Percentiles rank a stretch among this genome's conserved stretches.
Conservation (phyloP, 1,140 invertebrate genomes). For the Drosophila sturtevanti region DNA sequence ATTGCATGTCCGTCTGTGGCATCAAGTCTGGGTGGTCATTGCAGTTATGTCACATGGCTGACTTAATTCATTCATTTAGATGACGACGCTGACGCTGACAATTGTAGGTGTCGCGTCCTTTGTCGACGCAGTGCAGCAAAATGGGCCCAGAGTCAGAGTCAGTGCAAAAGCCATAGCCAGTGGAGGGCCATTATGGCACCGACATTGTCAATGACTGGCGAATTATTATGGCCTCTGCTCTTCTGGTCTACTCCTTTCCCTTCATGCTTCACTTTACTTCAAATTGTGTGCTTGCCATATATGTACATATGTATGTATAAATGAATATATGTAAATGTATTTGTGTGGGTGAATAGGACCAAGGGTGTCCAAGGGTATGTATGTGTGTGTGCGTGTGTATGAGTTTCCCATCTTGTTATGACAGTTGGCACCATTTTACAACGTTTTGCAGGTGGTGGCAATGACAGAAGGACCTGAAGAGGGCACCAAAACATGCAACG, state of each 20-base stretch:
- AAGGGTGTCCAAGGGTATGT: slow-evolving; percentile 1
- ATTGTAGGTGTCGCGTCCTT: slow-evolving; percentile 72
- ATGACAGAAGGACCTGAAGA: slow-evolving; percentile 2
- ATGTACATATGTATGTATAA: no score
- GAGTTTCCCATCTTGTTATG: slow-evolving; percentile 63
- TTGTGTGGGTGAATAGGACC: background rate
- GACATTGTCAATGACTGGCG: slow-evolving; percentile 77
- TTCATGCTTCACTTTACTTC: background rate
- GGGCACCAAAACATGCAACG: slow-evolving; percentile 34
- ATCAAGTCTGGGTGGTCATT: slow-evolving; percentile 50
- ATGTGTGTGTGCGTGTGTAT: slow-evolving; percentile 15
- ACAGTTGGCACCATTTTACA: slow-evolving; percentile 64
- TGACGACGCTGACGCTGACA: slow-evolving; percentile 56
- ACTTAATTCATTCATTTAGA: slow-evolving; percentile 81
- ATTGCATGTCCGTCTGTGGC: slow-evolving; percentile 9
- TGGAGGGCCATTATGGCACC: slow-evolving; percentile 72
- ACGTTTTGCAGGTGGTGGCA: slow-evolving; percentile 49
- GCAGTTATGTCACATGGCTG: slow-evolving; percentile 78
- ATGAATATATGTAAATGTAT: background rate
- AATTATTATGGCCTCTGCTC: slow-evolving; percentile 73
- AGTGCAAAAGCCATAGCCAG: slow-evolving; percentile 24
- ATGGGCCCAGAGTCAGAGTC: slow-evolving; percentile 13
- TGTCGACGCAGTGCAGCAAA: slow-evolving; percentile 66
- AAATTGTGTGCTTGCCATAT: slow-evolving; percentile 14
- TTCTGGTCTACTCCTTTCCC: slow-evolving; percentile 24